Conservation (phyloP, 1,140 invertebrate genomes). For the Acyrthosiphon pisum region DNA sequence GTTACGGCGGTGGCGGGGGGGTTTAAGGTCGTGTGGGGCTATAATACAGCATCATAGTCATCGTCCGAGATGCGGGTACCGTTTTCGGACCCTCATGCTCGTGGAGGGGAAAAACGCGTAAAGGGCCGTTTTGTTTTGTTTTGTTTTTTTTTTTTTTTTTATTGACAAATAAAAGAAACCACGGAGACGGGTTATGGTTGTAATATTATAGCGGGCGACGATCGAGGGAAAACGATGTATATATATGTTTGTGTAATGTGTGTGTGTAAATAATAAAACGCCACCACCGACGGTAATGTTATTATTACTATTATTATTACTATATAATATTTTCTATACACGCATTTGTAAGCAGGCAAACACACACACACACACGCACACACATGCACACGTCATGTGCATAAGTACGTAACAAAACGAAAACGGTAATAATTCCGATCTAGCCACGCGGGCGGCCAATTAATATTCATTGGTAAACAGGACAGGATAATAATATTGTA, state of each 20-base stretch:
- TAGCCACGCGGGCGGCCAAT: slow-evolving; percentile 43
- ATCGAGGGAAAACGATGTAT: neutral
- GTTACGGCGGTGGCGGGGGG: neutral
- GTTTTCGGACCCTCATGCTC: slow-evolving; percentile 29
- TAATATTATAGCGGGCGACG: neutral
- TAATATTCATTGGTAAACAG: slow-evolving; percentile 49
- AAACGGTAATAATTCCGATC: slow-evolving; percentile 13
- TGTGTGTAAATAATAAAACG: slow-evolving; percentile 29
- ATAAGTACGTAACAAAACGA: neutral
- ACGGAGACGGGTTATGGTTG: neutral
- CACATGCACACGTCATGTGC: neutral
- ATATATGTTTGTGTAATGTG: neutral
- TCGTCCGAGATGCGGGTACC: neutral
- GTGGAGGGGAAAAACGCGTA: neutral
- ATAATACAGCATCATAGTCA: neutral
- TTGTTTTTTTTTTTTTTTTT: neutral
- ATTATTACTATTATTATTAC: neutral
- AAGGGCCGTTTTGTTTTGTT: slow-evolving; percentile 29
- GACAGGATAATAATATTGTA: slow-evolving; percentile 16
- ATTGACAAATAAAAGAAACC: slow-evolving; percentile 46
- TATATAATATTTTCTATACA: neutral
- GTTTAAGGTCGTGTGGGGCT: neutral
- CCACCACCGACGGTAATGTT: neutral
- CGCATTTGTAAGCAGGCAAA: too few relatives aligned
- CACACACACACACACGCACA: too few relatives aligned